Percentiles rank a stretch among this genome's conserved stretches.
These are phyloP conservation scores for Sternarchorhynchus goeldii DNA, from an alignment of 2,797 vertebrate genomes.

Conservation along the genomic window DNA sequence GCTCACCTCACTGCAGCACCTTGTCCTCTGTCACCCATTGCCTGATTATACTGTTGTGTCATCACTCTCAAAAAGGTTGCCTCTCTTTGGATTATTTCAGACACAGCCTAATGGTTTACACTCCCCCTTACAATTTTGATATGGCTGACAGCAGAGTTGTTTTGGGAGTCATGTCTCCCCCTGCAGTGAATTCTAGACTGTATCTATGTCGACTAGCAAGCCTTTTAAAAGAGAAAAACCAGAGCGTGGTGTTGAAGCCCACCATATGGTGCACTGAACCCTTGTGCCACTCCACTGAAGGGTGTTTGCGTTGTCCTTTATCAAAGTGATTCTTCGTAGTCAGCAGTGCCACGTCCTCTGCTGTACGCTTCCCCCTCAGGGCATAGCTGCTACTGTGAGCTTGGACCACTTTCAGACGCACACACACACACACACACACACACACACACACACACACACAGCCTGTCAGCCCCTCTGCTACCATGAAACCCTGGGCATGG, in stretches of 20 bases:
- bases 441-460: slow-evolving; percentile 47
- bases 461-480: slow-evolving; percentile 45
- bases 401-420: slow-evolving; percentile 48
- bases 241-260: slow-evolving; percentile 40
- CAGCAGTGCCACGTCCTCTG: slow-evolving; percentile 46
- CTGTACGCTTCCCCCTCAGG: slow-evolving; percentile 40
- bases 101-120: slow-evolving; percentile 9
- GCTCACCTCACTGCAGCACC: slow-evolving; percentile 14
- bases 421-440: slow-evolving; percentile 34
- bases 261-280: slow-evolving; percentile 59
- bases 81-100: background rate
- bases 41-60: slow-evolving; percentile 41
- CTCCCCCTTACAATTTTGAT: slow-evolving; percentile 3
- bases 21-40: slow-evolving; percentile 20
- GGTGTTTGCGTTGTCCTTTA: slow-evolving; percentile 59
- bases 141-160: slow-evolving; percentile 1
- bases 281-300: slow-evolving; percentile 55
- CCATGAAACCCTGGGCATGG: slow-evolving; percentile 38
- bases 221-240: slow-evolving; percentile 32
- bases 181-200: slow-evolving; percentile 32
- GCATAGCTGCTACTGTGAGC: slow-evolving; percentile 52
- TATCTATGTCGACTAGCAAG: slow-evolving; percentile 37
- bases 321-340: slow-evolving; percentile 58
- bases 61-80: slow-evolving; percentile 33
- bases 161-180: background rate